A percentile compares a stretch with the other conserved stretches of the same genome.
Conservation (phyloP, 2,797 vertebrate species). For the Parauchenoglanis ngamensis region DNA sequence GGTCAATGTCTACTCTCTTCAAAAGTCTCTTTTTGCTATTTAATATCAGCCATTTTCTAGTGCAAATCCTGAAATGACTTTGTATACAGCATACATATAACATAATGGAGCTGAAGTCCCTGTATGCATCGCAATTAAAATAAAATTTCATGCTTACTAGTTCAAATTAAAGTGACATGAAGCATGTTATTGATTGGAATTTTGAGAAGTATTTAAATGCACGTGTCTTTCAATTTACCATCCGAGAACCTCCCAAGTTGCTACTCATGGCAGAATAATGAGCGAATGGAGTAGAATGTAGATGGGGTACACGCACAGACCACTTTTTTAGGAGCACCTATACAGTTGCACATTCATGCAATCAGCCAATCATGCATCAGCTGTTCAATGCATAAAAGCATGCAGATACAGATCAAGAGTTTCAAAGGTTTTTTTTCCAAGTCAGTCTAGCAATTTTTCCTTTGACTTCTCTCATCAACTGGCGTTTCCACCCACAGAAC, state of each 20-base stretch:
- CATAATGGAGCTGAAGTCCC: no score
- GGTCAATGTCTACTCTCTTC: no score
- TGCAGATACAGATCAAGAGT: neutral
- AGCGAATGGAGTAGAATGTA: neutral
- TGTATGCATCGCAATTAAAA: no score
- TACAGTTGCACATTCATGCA: neutral
- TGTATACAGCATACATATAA: neutral
- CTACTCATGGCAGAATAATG: neutral
- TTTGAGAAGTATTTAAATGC: neutral
- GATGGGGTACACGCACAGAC: neutral
- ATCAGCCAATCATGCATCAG: neutral
- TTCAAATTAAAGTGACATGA: neutral
- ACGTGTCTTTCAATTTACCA: neutral
- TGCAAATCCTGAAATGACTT: neutral
- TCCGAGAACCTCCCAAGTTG: neutral
- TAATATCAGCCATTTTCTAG: neutral
- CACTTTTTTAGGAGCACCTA: neutral
- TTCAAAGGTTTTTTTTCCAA: neutral
- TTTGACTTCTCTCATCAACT: neutral
- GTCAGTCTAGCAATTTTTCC: neutral
- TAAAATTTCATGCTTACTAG: neutral
- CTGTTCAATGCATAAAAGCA: neutral
- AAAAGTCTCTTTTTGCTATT: neutral
- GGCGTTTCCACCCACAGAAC: neutral
- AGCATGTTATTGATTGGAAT: neutral